Base-by-base conservation (phyloP, 2,113 vertebrate genomes). In the Cyanocitta stelleri region DNA sequence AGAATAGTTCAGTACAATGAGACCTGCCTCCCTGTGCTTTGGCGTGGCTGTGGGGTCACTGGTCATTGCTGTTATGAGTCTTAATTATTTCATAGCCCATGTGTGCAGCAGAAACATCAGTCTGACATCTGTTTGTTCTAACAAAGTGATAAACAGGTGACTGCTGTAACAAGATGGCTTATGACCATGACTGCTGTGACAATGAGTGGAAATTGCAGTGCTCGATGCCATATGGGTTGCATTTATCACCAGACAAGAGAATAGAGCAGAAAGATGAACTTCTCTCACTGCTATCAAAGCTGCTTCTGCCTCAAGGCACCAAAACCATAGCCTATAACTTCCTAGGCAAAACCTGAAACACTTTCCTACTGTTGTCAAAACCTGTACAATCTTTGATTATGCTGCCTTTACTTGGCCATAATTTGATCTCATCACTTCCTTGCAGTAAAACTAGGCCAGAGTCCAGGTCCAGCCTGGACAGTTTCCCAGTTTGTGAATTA, bases 21-120 rank as follows among this genome's bases (percentile, higher is more conserved):
- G 37, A 55, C 1, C 23, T 26, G 19, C 15, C 72, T 71, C 19
- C 13, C 69, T 8, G 3, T 2, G 0, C 29, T 73, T 73, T 22
- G 39, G 20, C 0, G 0, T n/a, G 21, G 20, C 44, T 27, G 0
- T 9, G 13, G 17, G 9, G 2, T 24, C 41, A 12, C n/a, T 74
- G 29, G 33, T 26, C n/a, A 23, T 29, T 54, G 23, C 33, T 44
- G 11, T 71, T 66, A 46, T 3, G 1, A 30, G 6, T 6, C 33
- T 44, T 89, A 74, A 82, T 67, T 83, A 44, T 77, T 87, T 71
- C 19, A 54, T 46, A 1, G 0, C 24, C 27, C 27, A 15, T 13
- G n/a, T 46, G 55, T 30, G 49, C 48, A 75, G 29, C 35, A 61
- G 55, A 85, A 89, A 80, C 41, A 61, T 46, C 58, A 59, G 39